Conservation (phyloP, 2,797 vertebrate genomes). For the Lepus oiostolus region DNA sequence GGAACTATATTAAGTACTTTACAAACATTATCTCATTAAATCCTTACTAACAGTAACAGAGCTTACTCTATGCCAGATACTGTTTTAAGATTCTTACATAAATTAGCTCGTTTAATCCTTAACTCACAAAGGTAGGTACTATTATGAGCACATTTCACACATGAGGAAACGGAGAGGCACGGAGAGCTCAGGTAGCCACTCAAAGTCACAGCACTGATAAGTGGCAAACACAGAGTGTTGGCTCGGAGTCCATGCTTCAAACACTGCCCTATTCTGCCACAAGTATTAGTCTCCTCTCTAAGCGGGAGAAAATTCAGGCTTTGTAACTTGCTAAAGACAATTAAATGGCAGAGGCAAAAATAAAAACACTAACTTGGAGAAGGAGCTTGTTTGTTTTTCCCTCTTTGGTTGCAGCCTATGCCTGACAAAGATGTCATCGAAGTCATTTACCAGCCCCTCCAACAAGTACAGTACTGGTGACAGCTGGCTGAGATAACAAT, state of each 20-base stretch:
- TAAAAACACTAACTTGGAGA: neutral
- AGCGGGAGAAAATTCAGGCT: neutral
- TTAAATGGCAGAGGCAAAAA: neutral
- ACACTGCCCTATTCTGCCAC: neutral
- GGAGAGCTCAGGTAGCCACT: neutral
- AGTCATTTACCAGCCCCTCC: neutral
- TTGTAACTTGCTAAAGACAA: constrained; percentile 42
- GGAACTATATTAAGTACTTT: neutral
- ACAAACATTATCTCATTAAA: neutral
- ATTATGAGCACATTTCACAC: neutral
- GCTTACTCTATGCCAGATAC: neutral
- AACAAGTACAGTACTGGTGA: neutral
- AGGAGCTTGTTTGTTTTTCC: neutral
- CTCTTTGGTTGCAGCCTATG: neutral
- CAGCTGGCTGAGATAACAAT: neutral
- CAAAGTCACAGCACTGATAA: neutral
- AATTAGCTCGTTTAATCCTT: constrained; percentile 4
- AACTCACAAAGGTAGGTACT: neutral
- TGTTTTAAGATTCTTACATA: neutral
- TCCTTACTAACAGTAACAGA: neutral
- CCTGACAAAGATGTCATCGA: neutral
- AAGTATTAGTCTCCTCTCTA: neutral
- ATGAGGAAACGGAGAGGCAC: neutral
- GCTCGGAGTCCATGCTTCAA: neutral
- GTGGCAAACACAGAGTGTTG: neutral